These are phyloP conservation scores for Cyanocitta stelleri DNA, from an alignment of 2,113 vertebrate species.

Conservation along the genomic window DNA sequence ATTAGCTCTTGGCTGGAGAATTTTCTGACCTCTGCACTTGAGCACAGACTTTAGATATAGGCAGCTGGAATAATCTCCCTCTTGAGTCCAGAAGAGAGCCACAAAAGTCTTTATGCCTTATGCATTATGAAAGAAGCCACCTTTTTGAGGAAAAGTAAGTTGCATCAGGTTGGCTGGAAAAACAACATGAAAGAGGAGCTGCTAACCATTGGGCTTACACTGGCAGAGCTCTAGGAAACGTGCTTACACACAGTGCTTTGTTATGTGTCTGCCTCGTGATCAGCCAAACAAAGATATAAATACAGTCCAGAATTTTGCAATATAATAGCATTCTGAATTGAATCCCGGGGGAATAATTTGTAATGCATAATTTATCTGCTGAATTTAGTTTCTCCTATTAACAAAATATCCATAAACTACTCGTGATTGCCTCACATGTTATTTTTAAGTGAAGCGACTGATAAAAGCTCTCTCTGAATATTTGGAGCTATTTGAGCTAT, in stretches of 20 bases:
- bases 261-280: background rate
- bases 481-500: background rate
- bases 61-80: slow-evolving; percentile 31
- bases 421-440: background rate
- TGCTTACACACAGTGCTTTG: background rate
- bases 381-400: slow-evolving; percentile 28
- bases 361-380: slow-evolving; percentile 37
- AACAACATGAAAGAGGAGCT: background rate
- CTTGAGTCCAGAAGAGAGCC: slow-evolving; percentile 26
- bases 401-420: background rate
- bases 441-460: background rate
- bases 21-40: slow-evolving; percentile 40
- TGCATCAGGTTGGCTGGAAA: slow-evolving; percentile 33
- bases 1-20: slow-evolving; percentile 51
- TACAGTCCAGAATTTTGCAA: background rate
- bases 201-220: background rate
- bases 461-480: background rate
- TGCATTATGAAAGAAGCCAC: slow-evolving; percentile 42
- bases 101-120: slow-evolving; percentile 31
- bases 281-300: slow-evolving; percentile 17
- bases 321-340: background rate
- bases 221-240: background rate
- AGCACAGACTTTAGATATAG: slow-evolving; percentile 19
- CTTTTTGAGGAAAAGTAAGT: slow-evolving; percentile 28
- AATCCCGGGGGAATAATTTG: slow-evolving; percentile 37